Conservation (phyloP, 2,888 invertebrate species). For the Odontomyia ornata region DNA sequence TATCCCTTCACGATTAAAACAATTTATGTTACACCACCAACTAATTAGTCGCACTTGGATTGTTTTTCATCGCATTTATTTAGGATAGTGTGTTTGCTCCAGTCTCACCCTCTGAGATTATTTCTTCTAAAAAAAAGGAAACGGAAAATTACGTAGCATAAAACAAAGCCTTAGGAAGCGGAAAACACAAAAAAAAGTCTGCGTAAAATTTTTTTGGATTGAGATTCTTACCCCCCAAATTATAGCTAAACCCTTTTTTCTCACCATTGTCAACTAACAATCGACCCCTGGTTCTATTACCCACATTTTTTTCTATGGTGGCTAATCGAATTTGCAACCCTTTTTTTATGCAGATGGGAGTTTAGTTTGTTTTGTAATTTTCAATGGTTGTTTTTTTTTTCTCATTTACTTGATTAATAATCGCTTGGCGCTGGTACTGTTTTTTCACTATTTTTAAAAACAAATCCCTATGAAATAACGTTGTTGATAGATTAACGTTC, state of each 20-base stretch:
- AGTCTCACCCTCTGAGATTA: not conserved
- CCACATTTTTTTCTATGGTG: not conserved
- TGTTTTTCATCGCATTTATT: conserved; percentile 7
- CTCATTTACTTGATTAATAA: not conserved
- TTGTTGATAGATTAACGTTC: not conserved
- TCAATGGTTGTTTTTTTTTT: not conserved
- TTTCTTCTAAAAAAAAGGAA: too few species aligned
- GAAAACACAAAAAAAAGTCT: not conserved
- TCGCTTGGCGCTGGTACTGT: too few species aligned
- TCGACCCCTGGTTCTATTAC: not conserved
- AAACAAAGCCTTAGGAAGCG: too few species aligned
- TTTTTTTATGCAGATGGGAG: conserved; percentile 13
- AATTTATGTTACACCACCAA: conserved; percentile 33
- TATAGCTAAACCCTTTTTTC: conserved; percentile 37
- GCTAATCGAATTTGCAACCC: conserved; percentile 25
- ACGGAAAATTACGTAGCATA: too few species aligned
- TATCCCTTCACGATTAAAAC: conserved; percentile 24
- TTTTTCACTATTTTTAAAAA: too few species aligned
- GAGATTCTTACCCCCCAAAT: too few species aligned
- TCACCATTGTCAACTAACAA: not conserved
- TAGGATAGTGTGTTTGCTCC: not conserved
- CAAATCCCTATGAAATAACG: too few species aligned
- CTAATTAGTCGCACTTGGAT: conserved; percentile 43
- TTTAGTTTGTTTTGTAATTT: conserved; percentile 31
- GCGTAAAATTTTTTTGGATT: not conserved